Conservation (phyloP, 2,113 vertebrate species). For the Aix galericulata region DNA sequence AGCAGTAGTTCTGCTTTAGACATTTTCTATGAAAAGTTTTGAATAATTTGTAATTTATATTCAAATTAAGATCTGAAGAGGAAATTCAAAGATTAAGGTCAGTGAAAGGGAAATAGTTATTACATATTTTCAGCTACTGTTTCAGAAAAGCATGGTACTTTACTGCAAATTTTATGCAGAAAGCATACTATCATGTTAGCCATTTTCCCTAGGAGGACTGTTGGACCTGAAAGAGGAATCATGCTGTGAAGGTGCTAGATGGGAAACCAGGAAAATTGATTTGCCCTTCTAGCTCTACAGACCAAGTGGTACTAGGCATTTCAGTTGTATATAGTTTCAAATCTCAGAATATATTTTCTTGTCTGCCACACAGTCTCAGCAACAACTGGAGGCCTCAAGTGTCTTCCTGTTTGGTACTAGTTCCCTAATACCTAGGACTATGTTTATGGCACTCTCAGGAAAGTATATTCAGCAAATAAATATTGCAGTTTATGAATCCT, state of each 20-base stretch:
- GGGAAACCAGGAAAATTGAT: neutral
- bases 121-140: neutral
- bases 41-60: constrained; percentile 35
- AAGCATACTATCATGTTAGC: neutral
- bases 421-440: neutral
- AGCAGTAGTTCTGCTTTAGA: neutral
- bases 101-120: neutral
- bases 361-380: neutral
- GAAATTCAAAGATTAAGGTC: constrained; percentile 8
- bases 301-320: neutral
- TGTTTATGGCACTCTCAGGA: neutral
- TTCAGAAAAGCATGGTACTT: neutral
- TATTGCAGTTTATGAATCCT: neutral
- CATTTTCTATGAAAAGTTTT: neutral
- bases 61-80: constrained; percentile 6
- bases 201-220: neutral
- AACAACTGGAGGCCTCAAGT: neutral
- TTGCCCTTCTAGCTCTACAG: neutral
- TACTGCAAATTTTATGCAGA: neutral
- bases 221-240: neutral
- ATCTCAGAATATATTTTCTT: neutral
- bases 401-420: neutral
- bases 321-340: neutral
- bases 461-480: neutral
- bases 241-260: fast-evolving